Evolutionary conservation across 2,797 vertebrate genomes (phyloP), one percentile per base, ranked within the genome.

Genomic region (Chloroceryle inda): DNA sequence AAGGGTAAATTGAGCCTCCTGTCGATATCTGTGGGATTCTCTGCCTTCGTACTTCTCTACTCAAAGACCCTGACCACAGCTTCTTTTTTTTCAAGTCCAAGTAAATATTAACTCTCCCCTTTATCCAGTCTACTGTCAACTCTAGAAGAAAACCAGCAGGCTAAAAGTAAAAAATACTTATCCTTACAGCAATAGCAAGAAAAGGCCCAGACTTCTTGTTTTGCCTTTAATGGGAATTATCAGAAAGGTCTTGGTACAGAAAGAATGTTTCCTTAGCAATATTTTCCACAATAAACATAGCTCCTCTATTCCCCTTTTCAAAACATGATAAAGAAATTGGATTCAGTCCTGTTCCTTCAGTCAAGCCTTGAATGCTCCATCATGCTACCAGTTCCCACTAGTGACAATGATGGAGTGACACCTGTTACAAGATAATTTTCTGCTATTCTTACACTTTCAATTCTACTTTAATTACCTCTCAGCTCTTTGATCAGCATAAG

Each of bases 391-490:
- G 67, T 80, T 88, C 61, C 61, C 61, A 89, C 71, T 55, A 89
- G 56, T 88, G 91, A 89, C 58, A 91, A 37, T 80, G 82, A 93
- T 52, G n/a, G 84, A 92, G 84, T 89, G 91, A 91, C 72, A 83
- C 92, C 64, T 92, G 91, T 76, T 93, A 93, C 5, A 1, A 94
- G 78, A 77, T 85, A 40, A 92, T 95, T 95, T 94, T 89, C 85
- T 94, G 84, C 78, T 87, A 82, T 87, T 97, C 90, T 97, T 94
- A 85, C 89, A 95, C 37, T 82, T 93, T 73, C 68, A 72, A 56
- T 80, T 91, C 56, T 67, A 64, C 72, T 88, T 93, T 85, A 92
- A 95, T 87, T 95, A 92, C 44, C 71, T 95, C 85, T 79, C 3
- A 4, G 62, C 75, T 94, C 61, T 96, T 96, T 91, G 88, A 92